Conservation (phyloP, 2,797 vertebrate species). For the Oryzias sinensis region DNA sequence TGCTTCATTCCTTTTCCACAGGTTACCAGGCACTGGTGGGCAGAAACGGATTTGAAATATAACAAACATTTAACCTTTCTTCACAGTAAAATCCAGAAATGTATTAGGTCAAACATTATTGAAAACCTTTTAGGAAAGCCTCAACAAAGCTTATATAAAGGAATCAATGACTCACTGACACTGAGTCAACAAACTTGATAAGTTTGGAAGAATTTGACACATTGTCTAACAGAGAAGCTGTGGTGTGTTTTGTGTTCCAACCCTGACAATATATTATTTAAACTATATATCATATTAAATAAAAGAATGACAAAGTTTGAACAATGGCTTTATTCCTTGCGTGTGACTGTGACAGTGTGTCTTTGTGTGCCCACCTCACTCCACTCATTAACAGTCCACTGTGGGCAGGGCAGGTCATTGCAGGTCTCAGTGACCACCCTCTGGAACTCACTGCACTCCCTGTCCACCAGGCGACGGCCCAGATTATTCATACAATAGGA, state of each 20-base stretch:
- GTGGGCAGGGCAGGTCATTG: constrained; percentile 86
- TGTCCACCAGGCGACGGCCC: constrained; percentile 83
- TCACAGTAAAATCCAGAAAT: too few relatives aligned
- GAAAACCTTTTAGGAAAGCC: neutral
- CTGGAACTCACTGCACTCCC: constrained; percentile 83
- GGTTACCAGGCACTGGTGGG: constrained; percentile 85
- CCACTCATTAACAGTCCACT: constrained; percentile 90
- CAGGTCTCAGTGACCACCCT: constrained; percentile 79
- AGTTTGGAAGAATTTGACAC: too few relatives aligned
- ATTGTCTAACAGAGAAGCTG: too few relatives aligned
- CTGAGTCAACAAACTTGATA: neutral
- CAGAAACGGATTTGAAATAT: neutral
- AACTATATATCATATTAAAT: too few relatives aligned
- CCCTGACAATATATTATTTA: too few relatives aligned
- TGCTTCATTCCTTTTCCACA: constrained; percentile 89
- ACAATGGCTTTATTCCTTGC: neutral
- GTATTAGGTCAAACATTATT: too few relatives aligned
- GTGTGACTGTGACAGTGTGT: neutral
- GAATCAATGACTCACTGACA: neutral
- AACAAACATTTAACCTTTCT: neutral
- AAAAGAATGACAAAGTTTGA: too few relatives aligned
- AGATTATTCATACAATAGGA: constrained; percentile 90
- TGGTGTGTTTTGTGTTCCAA: too few relatives aligned
- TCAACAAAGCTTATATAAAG: neutral
- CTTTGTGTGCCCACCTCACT: constrained; percentile 82